A percentile compares a stretch with the other conserved stretches of the same genome.
These are phyloP conservation scores for Brevimyrus niger DNA, from an alignment of 2,113 vertebrate genomes.

Conservation along the genomic window DNA sequence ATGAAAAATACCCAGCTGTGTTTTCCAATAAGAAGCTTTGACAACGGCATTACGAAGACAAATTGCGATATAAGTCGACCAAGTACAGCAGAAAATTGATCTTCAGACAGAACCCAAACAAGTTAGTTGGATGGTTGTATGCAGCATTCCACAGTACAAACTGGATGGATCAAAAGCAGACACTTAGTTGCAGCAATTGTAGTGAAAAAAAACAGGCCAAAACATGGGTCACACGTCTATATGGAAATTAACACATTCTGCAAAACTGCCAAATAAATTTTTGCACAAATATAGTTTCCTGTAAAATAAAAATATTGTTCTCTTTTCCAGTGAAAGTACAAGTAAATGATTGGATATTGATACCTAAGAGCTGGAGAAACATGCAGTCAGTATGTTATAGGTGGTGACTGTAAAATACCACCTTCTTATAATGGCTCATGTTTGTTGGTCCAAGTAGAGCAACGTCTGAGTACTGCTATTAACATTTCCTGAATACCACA, in stretches of 20 bases:
- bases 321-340: background rate
- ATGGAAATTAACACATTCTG: background rate
- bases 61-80: background rate
- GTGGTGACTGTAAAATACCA: background rate
- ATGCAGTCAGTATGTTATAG: background rate
- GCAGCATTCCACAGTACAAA: background rate
- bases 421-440: background rate
- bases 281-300: background rate
- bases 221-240: background rate
- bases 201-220: background rate
- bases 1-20: background rate
- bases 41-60: constrained; percentile 1
- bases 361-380: background rate
- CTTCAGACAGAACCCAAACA: constrained; percentile 1
- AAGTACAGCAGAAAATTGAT: constrained; percentile 2
- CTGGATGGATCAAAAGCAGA: background rate
- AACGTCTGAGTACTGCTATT: background rate
- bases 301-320: background rate
- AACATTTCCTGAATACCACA: background rate
- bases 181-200: background rate
- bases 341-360: background rate
- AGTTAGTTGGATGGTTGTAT: background rate
- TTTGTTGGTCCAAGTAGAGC: background rate
- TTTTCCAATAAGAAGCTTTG: background rate
- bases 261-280: background rate